Evolutionary conservation across 2,797 vertebrate species (phyloP), one percentile per base, ranked within the genome.

Genomic region (Bufotes viridis): DNA sequence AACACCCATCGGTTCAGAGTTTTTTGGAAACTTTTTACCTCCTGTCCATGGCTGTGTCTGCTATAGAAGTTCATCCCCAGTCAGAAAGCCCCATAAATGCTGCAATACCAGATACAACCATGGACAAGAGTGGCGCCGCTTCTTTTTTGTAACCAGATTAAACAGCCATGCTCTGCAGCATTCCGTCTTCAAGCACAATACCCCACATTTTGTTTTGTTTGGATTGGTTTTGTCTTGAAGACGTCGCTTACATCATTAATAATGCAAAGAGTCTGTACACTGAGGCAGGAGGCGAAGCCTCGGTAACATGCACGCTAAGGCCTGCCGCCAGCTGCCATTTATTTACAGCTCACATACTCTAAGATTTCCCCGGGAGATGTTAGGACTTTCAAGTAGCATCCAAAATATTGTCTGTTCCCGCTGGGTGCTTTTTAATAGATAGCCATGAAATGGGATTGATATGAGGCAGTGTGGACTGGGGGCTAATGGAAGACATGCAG

Each of bases 401-500:
- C 82, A 79, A 81, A 87, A 81, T 49, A 87, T 75, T 61, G 78
- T 87, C 65, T 65, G 60, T 15, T 63, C 51, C 29, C 49, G 3
- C 58, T 49, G 9, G 85, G 78, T 53, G 67, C 85, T 49, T 49
- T 60, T 61, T 74, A 63, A 74, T 74, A 87, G 55, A 87, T 34
- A 51, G 78, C 65, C 53, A 69, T 18, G 81, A 72, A 79, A 49
- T 6, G 22, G 51, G 76, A 88, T 84, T 84, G 87, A 70, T 88
- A 84, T 84, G 74, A 57, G 57, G 87, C 81, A 17, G 72, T 57
- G 55, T 57, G 55, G 81, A 55, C 26, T 72, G 53, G 65, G 53
- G 78, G 49, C 65, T 85, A 88, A 88, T 88, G 67, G 76, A 63
- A 58, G 53, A 53, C 74, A 79, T 53, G 65, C 63, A 53, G 67